Evolutionary conservation across 1,140 invertebrate species (phyloP).

Genomic region (Epicauta chinensis): DNA sequence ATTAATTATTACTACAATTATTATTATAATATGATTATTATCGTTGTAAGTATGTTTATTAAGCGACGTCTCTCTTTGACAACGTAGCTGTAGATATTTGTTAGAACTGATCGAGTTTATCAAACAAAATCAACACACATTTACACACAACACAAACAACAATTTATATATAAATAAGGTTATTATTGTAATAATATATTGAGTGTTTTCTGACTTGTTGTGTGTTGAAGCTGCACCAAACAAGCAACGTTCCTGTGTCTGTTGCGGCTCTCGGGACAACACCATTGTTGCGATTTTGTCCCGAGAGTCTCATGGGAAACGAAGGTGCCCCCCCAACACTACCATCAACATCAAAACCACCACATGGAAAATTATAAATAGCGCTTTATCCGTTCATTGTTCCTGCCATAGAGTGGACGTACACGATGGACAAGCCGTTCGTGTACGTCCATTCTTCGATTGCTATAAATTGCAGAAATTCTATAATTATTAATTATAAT

Average conservation of each 20-base stretch:
- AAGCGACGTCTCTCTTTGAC: slow-evolving; percentile 14
- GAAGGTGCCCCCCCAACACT: slow-evolving; percentile 13
- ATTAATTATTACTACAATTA: slow-evolving; percentile 14
- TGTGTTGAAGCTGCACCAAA: slow-evolving; percentile 31
- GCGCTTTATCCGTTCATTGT: slow-evolving; percentile 41
- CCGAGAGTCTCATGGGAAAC: slow-evolving; percentile 23
- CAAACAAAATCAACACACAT: slow-evolving; percentile 12
- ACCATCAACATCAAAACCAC: not conserved
- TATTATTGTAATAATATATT: slow-evolving; percentile 31
- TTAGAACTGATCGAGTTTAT: slow-evolving; percentile 38
- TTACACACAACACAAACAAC: not conserved
- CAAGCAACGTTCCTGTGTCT: slow-evolving; percentile 14
- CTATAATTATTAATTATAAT: slow-evolving; percentile 35
- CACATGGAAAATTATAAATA: slow-evolving; percentile 5
- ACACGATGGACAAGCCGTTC: too few relatives aligned
- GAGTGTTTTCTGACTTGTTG: slow-evolving; percentile 40
- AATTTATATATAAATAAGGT: not conserved
- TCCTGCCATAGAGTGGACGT: slow-evolving; percentile 41
- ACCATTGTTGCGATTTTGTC: too few relatives aligned
- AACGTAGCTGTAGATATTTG: slow-evolving; percentile 30
- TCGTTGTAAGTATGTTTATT: not conserved
- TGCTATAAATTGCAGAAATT: slow-evolving; percentile 34
- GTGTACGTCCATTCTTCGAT: too few relatives aligned
- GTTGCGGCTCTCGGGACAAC: slow-evolving; percentile 27
- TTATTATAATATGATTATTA: too few relatives aligned